A percentile compares a stretch with the other conserved stretches of the same genome.
phyloP scores from a whole-genome alignment of 1,140 invertebrate genomes.

The Pectinophora gossypiella region DNA sequence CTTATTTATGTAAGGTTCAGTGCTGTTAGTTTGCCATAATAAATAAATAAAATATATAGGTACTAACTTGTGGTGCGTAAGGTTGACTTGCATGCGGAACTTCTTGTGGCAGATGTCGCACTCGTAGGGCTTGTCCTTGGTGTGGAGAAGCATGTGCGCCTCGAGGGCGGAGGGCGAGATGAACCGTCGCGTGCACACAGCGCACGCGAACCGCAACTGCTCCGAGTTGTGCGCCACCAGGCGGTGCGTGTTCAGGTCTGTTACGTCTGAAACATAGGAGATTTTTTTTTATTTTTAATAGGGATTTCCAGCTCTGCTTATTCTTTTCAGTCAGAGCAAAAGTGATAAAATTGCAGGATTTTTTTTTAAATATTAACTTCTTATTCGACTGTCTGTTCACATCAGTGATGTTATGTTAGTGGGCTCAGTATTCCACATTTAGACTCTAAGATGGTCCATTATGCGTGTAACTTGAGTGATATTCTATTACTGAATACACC shows the following conservation, averaged over 20 bases:
- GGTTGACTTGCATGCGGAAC: slow-evolving; percentile 37
- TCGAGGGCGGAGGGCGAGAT: slow-evolving; percentile 32
- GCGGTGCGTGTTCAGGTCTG: slow-evolving; percentile 26
- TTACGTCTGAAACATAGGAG: slow-evolving; percentile 28
- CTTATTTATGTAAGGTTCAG: no score
- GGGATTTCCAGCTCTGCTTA: no score
- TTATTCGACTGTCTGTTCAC: no score
- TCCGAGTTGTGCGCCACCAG: slow-evolving; percentile 32
- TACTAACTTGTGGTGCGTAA: no score
- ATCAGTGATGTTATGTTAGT: no score
- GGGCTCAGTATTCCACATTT: no score
- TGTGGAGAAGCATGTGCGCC: slow-evolving; percentile 35
- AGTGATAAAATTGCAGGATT: no score
- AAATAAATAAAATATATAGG: not conserved
- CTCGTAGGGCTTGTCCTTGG: slow-evolving; percentile 33
- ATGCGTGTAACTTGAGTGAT: no score
- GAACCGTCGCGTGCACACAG: slow-evolving; percentile 43
- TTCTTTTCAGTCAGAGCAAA: no score
- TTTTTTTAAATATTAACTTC: no score
- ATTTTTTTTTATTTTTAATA: not conserved
- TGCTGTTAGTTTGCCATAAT: not conserved
- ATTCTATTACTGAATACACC: no score
- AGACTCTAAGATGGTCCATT: no score
- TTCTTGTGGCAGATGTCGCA: slow-evolving; percentile 39
- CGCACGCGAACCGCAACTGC: slow-evolving; percentile 37